A percentile compares a stretch with the other conserved stretches of the same genome.
These are phyloP conservation scores for Pionites leucogaster DNA, from an alignment of 2,113 vertebrate genomes.

Conservation along the genomic window DNA sequence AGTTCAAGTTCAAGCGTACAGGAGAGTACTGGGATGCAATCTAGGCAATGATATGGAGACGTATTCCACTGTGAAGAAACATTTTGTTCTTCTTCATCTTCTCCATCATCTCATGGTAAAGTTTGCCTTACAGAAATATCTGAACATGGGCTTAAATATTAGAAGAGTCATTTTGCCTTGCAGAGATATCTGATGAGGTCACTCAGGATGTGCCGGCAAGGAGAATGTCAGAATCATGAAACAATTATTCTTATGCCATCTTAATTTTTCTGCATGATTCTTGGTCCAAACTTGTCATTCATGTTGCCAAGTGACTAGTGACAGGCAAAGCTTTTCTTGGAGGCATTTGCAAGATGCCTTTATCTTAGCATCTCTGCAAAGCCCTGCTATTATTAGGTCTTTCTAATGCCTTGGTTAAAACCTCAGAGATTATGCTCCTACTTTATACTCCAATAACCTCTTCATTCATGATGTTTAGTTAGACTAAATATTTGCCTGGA, in stretches of 20 bases:
- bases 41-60: not conserved
- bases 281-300: not conserved
- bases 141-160: not conserved
- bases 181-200: not conserved
- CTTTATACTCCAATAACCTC: constrained; percentile 34
- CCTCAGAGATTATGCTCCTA: constrained; percentile 43
- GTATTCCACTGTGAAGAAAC: not conserved
- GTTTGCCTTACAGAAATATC: not conserved
- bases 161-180: constrained; percentile 4
- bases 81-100: not conserved
- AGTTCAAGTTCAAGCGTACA: not conserved
- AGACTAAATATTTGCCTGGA: constrained; percentile 58
- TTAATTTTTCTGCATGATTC: not conserved
- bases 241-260: not conserved
- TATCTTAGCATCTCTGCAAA: constrained; percentile 38
- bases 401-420: constrained; percentile 49
- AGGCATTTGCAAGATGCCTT: constrained; percentile 39
- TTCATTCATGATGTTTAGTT: constrained; percentile 52
- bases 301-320: not conserved
- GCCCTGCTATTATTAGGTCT: constrained; percentile 49
- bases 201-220: not conserved
- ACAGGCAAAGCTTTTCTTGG: constrained; percentile 1
- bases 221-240: not conserved
- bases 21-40: not conserved
- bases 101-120: not conserved